These are phyloP conservation scores for Meloe dianella DNA, from an alignment of 2,888 invertebrate genomes.

Conservation along the genomic window DNA sequence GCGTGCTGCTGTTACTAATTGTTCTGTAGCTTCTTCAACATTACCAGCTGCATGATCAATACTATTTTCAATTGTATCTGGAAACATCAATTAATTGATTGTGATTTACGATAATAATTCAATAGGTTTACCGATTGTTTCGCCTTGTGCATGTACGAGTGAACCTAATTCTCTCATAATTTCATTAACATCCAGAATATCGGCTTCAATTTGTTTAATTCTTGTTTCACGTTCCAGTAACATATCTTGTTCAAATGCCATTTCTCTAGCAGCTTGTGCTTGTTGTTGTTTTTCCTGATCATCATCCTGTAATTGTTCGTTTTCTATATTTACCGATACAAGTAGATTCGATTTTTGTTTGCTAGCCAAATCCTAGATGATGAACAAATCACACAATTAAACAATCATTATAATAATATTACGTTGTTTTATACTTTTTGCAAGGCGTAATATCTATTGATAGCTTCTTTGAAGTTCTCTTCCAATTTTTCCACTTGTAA, in stretches of 20 bases:
- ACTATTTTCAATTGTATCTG: conserved; percentile 84
- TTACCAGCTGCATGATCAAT: conserved; percentile 76
- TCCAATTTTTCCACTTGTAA: conserved; percentile 84
- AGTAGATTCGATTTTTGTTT: conserved; percentile 72
- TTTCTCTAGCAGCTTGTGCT: conserved; percentile 61
- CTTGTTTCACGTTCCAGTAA: conserved; percentile 80
- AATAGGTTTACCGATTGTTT: conserved; percentile 67
- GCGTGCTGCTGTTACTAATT: conserved; percentile 80
- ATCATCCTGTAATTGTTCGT: conserved; percentile 43
- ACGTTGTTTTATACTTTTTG: conserved; percentile 72
- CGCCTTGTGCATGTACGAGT: conserved; percentile 75
- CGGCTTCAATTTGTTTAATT: conserved; percentile 79
- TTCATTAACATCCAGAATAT: conserved; percentile 82
- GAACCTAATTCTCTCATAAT: conserved; percentile 79
- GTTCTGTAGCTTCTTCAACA: conserved; percentile 79
- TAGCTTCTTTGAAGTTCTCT: conserved; percentile 80
- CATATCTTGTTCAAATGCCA: conserved; percentile 82
- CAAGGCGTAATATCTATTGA: conserved; percentile 71
- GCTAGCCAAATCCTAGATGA: conserved; percentile 68
- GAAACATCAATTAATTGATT: conserved; percentile 41
- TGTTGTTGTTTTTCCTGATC: conserved; percentile 58
- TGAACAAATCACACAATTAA: conserved; percentile 4
- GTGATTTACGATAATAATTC: conserved; percentile 8
- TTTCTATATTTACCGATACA: conserved; percentile 52
- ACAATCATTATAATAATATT: not conserved